Conservation (phyloP, 2,888 invertebrate species). For the Mystacides longicornis region DNA sequence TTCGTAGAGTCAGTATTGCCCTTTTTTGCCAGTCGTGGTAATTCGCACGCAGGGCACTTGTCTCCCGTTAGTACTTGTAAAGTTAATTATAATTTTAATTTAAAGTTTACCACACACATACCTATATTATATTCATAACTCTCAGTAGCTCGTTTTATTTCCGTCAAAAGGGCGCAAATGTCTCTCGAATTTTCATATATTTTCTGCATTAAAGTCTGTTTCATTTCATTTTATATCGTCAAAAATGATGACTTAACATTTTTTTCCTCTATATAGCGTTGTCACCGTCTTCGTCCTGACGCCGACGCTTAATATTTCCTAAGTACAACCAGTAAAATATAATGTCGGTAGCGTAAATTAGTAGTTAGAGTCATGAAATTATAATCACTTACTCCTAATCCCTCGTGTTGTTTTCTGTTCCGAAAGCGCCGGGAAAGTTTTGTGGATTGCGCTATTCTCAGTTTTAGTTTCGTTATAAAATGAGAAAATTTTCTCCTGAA, state of each 20-base stretch:
- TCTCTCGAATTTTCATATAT: conserved; percentile 14
- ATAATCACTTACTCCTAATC: neutral
- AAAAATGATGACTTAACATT: conserved; percentile 22
- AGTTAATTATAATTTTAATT: conserved; percentile 26
- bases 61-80: conserved; percentile 18
- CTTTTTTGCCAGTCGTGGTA: conserved; percentile 6
- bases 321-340: too few species aligned
- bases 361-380: conserved; percentile 8
- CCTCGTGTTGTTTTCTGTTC: neutral
- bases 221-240: conserved; percentile 7
- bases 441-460: neutral
- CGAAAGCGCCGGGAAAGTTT: neutral
- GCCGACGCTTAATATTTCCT: too few species aligned
- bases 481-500: neutral
- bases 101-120: conserved; percentile 26
- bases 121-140: too few species aligned
- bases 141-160: conserved; percentile 14
- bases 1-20: conserved; percentile 15
- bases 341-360: too few species aligned
- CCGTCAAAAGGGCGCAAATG: conserved; percentile 17
- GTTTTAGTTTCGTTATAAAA: neutral
- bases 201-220: too few species aligned
- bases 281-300: too few species aligned
- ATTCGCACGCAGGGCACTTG: conserved; percentile 11
- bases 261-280: conserved; percentile 11